These are phyloP conservation scores for Willowsia nigromaculata DNA, from an alignment of 2,888 invertebrate species.

Conservation along the genomic window DNA sequence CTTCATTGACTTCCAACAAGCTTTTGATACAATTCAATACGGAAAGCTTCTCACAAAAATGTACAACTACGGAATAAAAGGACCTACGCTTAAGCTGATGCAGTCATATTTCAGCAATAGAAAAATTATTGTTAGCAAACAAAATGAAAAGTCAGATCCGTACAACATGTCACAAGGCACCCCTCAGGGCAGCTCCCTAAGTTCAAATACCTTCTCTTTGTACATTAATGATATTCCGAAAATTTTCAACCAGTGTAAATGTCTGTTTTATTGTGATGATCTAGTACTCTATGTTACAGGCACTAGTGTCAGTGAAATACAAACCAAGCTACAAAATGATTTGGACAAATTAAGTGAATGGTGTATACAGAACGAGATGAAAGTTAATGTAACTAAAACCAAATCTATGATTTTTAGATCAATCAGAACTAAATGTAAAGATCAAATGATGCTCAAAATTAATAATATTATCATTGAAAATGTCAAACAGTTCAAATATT, in stretches of 20 bases:
- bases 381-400: not conserved
- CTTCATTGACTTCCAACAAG: not conserved
- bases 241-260: not conserved
- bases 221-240: not conserved
- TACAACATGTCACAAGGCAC: too few relatives aligned
- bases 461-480: not conserved
- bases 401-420: not conserved
- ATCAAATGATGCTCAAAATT: not conserved
- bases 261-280: not conserved
- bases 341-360: not conserved
- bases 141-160: too few relatives aligned
- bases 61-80: not conserved
- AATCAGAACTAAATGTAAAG: not conserved
- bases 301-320: not conserved
- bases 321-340: not conserved
- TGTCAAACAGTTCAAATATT: slow-evolving; percentile 28
- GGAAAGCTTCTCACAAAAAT: too few relatives aligned
- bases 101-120: too few relatives aligned
- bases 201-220: not conserved
- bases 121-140: too few relatives aligned
- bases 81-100: too few relatives aligned
- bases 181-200: too few relatives aligned
- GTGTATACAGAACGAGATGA: not conserved
- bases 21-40: too few relatives aligned
- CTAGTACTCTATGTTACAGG: not conserved